These are phyloP conservation scores for Nomia melanderi DNA, from an alignment of 1,140 invertebrate species.

Conservation along the genomic window DNA sequence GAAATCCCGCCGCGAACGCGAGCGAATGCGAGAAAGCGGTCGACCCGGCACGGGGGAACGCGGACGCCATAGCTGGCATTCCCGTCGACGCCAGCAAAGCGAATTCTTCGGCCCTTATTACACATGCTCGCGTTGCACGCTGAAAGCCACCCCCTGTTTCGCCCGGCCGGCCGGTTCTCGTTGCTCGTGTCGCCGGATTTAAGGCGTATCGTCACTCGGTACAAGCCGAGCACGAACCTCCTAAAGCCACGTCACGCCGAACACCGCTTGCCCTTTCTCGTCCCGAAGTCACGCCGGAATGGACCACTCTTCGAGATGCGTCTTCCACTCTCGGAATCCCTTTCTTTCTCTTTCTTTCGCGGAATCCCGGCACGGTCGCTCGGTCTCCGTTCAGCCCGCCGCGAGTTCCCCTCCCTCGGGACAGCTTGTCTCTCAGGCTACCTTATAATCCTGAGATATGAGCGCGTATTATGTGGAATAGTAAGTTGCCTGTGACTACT, in stretches of 20 bases:
- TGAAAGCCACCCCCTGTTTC: conserved; percentile 45
- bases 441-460: conserved; percentile 81
- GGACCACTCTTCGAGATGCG: conserved; percentile 52
- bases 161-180: conserved; percentile 35
- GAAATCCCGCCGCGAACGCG: conserved; percentile 1
- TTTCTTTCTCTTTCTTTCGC: conserved; percentile 7
- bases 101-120: conserved; percentile 66
- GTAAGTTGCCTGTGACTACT: conserved; percentile 65
- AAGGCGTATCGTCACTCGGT: conserved; percentile 61
- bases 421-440: conserved; percentile 48
- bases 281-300: conserved; percentile 43
- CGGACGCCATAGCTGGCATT: conserved; percentile 54
- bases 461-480: conserved; percentile 76
- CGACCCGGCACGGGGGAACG: neutral
- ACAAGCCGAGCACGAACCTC: conserved; percentile 48
- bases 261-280: conserved; percentile 50
- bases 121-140: conserved; percentile 60
- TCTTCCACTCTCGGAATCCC: neutral
- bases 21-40: neutral
- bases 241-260: conserved; percentile 50
- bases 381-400: conserved; percentile 4
- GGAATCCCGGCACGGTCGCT: too few relatives aligned
- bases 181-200: conserved; percentile 57
- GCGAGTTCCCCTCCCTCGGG: conserved; percentile 33
- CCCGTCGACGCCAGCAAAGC: conserved; percentile 51